Conservation (phyloP, 2,888 invertebrate species). For the Buathra laborator region DNA sequence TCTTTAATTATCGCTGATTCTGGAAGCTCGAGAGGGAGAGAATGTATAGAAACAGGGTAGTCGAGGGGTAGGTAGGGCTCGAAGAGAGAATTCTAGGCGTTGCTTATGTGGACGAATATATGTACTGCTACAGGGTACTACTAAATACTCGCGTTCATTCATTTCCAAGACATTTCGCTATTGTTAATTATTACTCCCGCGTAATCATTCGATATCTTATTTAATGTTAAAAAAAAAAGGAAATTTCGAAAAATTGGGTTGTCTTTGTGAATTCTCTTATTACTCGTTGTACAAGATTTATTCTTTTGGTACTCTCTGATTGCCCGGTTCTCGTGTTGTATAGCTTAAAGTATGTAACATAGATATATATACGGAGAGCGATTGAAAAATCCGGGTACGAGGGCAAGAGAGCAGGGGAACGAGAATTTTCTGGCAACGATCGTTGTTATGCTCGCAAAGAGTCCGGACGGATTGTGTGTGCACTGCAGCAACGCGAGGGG, state of each 20-base stretch:
- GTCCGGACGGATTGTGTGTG: slow-evolving; percentile 44
- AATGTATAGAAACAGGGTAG: slow-evolving; percentile 48
- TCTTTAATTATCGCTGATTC: slow-evolving; percentile 72
- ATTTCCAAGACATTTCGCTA: slow-evolving; percentile 23
- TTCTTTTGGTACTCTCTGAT: background rate
- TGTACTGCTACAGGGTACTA: slow-evolving; percentile 27
- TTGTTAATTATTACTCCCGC: background rate
- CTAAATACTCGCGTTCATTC: slow-evolving; percentile 40
- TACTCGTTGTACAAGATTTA: background rate
- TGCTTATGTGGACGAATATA: slow-evolving; percentile 6
- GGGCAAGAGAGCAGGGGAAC: slow-evolving; percentile 31
- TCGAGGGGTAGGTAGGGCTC: slow-evolving; percentile 20
- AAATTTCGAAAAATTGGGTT: slow-evolving; percentile 10
- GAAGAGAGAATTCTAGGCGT: slow-evolving; percentile 25
- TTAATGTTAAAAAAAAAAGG: background rate
- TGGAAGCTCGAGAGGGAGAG: slow-evolving; percentile 56
- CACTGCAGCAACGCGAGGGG: slow-evolving; percentile 42
- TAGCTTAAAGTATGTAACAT: slow-evolving; percentile 9
- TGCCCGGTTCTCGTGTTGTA: slow-evolving; percentile 1
- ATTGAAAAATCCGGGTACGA: slow-evolving; percentile 44
- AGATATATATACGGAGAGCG: background rate
- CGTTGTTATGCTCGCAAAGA: slow-evolving; percentile 60
- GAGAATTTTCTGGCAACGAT: slow-evolving; percentile 64
- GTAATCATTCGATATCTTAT: slow-evolving; percentile 3
- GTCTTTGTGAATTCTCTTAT: slow-evolving; percentile 11